These are phyloP conservation scores for Molorchus minor DNA, from an alignment of 2,888 invertebrate species.

Conservation along the genomic window DNA sequence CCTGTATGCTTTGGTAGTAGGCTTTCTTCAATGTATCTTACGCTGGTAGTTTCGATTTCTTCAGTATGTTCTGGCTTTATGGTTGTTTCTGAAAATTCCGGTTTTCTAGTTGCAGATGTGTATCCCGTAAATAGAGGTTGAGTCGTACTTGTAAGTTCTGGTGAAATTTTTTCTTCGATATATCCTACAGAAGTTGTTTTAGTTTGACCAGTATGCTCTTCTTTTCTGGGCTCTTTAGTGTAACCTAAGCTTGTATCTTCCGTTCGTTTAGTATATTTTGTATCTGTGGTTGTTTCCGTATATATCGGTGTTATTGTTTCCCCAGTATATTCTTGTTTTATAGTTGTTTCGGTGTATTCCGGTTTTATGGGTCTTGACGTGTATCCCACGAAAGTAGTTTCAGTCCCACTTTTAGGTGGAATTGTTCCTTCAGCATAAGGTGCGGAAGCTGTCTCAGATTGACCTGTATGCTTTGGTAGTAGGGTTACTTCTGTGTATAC, in stretches of 20 bases:
- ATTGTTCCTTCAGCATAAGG: background rate
- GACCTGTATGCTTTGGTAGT: background rate
- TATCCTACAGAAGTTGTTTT: background rate
- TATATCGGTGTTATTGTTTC: background rate
- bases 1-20: background rate
- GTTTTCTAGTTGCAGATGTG: background rate
- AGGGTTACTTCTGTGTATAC: background rate
- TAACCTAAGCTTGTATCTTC: too few species aligned
- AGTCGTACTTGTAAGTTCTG: background rate
- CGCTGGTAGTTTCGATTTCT: too few species aligned
- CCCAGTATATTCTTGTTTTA: background rate
- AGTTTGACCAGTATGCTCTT: background rate
- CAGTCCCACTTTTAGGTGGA: too few species aligned
- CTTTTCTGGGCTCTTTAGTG: too few species aligned
- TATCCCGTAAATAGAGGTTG: background rate
- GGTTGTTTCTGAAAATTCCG: background rate
- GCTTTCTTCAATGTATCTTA: background rate
- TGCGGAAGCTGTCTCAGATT: slow-evolving; percentile 1
- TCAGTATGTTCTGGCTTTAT: background rate
- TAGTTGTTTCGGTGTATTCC: background rate
- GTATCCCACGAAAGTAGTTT: too few species aligned
- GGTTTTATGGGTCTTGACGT: too few species aligned
- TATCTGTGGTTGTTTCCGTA: too few species aligned
- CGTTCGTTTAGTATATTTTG: too few species aligned
- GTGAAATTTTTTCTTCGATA: background rate